Base-by-base conservation (phyloP, 2,888 invertebrate species). In the Acronicta leporina region DNA sequence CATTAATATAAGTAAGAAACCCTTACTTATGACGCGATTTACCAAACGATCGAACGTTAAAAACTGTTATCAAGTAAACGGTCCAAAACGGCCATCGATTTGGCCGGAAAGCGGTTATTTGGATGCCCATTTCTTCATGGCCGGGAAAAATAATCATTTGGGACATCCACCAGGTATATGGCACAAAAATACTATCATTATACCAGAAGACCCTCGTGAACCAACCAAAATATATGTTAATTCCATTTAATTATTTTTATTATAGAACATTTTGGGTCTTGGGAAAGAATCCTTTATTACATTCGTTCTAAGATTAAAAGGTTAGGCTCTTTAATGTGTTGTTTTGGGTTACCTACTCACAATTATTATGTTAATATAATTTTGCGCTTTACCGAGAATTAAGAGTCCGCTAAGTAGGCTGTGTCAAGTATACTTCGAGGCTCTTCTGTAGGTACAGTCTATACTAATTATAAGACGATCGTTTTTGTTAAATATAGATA, bases 21-120 rank as follows among this genome's bases (percentile, higher is more conserved):
- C 81, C 67, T 69, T 69, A 84, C 77, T 87, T 86, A 85, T 64
- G 70, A 71, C 68, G 45, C 80, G 80, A 85, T 87, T 85, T 77
- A 83, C 69, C 83, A 85, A 89, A 87, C 75, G 84, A 80, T 82
- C 77, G 63, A 67, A 71, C 68, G 73, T 79, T 87, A 87, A 89
- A 85, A 85, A 84, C 85, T 79, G 85, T 88, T 82, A 87, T 89
- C 87, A 84, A 79, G 82, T 82, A 84, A 90, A 86, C 82, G 86
- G 73, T 86, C 69, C 79, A 79, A 86, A 88, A 81, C 80, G 82
- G 77, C 77, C 81, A 83, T 87, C 86, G 82, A 82, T 78, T 80
- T 79, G 78, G 79, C 74, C 80, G 84, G 82, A 87, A 85, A 86
- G 83, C 79, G 79, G 84, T 87, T 82, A 87, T 89, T 87, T 86